Conservation (phyloP, 2,888 invertebrate species). For the Limnephilus marmoratus region DNA sequence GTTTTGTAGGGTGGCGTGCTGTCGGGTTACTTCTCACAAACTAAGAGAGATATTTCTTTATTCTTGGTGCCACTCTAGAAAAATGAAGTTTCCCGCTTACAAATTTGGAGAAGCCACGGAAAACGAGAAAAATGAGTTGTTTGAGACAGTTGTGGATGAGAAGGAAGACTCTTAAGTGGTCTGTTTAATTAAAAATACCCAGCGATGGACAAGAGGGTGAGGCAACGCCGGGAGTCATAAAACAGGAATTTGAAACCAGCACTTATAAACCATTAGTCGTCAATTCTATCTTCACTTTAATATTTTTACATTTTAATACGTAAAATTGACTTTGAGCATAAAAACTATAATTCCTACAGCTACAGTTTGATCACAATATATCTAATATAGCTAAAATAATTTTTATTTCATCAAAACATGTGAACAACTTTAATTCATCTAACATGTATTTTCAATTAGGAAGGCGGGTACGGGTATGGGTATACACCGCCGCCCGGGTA, state of each 20-base stretch:
- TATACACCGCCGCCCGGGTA: no score
- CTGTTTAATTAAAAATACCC: constrained; percentile 48
- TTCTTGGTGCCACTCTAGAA: constrained; percentile 26
- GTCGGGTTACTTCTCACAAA: neutral
- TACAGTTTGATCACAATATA: no score
- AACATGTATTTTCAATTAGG: no score
- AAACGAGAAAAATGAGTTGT: constrained; percentile 41
- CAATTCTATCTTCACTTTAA: neutral
- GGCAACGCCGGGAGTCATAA: neutral
- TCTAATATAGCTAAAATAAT: no score
- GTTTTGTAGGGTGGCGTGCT: neutral
- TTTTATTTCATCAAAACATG: no score
- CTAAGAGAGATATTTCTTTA: neutral
- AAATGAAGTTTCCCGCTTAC: constrained; percentile 40
- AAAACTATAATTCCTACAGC: no score
- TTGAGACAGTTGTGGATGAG: constrained; percentile 30
- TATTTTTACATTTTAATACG: neutral
- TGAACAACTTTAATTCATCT: no score
- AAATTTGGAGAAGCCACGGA: constrained; percentile 30
- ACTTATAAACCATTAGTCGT: neutral
- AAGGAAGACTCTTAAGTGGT: constrained; percentile 32
- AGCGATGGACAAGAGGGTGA: neutral
- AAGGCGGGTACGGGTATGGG: no score
- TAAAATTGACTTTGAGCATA: no score
- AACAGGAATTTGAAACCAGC: neutral